These are phyloP conservation scores for Drosophila lacicola DNA, from an alignment of 2,888 invertebrate species.

Conservation along the genomic window DNA sequence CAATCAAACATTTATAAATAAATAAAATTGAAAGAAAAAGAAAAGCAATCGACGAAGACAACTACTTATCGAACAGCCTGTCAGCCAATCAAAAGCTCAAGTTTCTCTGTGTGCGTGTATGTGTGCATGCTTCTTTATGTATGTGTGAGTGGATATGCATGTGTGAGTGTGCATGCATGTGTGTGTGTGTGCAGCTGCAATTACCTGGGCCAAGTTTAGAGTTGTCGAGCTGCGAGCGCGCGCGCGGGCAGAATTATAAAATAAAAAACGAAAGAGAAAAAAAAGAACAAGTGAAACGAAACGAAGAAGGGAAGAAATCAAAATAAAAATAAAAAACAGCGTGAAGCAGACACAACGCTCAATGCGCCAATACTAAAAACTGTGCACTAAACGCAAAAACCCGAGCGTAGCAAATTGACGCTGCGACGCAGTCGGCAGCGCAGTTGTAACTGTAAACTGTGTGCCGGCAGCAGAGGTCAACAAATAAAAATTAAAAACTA, in stretches of 20 bases:
- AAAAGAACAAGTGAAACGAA: conserved; percentile 2
- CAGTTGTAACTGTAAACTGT: conserved; percentile 45
- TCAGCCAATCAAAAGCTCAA: conserved; percentile 29
- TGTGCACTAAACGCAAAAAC: conserved; percentile 50
- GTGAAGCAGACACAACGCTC: conserved; percentile 57
- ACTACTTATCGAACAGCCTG: conserved; percentile 31
- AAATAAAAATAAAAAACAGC: conserved; percentile 9
- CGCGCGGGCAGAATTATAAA: conserved; percentile 11
- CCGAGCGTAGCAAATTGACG: conserved; percentile 34
- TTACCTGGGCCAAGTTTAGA: conserved; percentile 47
- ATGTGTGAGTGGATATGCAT: neutral
- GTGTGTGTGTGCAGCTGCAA: conserved; percentile 22
- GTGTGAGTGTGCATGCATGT: neutral
- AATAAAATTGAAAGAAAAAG: conserved; percentile 17
- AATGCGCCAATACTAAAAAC: conserved; percentile 61
- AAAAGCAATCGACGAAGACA: conserved; percentile 41
- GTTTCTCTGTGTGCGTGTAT: neutral
- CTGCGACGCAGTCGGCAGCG: conserved; percentile 37
- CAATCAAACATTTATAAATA: neutral
- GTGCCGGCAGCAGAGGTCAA: conserved; percentile 46
- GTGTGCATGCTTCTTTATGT: neutral
- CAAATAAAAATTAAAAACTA: conserved; percentile 8
- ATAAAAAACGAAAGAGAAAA: neutral
- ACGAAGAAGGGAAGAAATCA: conserved; percentile 5
- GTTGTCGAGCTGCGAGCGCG: conserved; percentile 14